Percentiles rank a stretch among this genome's conserved stretches.
These are phyloP conservation scores for Musca domestica DNA, from an alignment of 1,140 invertebrate species.

Conservation along the genomic window DNA sequence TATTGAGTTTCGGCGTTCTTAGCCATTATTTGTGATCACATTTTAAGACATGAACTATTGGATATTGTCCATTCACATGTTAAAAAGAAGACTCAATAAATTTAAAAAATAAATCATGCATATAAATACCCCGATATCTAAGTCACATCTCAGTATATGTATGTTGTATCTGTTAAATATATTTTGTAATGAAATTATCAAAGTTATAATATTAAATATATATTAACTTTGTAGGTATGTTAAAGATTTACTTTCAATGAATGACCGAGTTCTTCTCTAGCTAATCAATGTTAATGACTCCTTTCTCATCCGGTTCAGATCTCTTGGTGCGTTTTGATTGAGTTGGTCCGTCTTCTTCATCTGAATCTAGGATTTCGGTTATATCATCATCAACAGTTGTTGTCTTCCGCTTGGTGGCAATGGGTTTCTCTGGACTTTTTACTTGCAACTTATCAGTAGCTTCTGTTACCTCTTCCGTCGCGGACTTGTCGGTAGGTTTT, in stretches of 20 bases:
- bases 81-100: too few species aligned
- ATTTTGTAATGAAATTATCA: background rate
- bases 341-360: slow-evolving; percentile 51
- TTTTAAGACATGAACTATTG: too few species aligned
- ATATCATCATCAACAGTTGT: slow-evolving; percentile 47
- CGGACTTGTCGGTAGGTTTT: background rate
- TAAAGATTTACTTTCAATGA: background rate
- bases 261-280: background rate
- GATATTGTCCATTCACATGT: too few species aligned
- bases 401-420: slow-evolving; percentile 38
- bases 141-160: too few species aligned
- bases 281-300: slow-evolving; percentile 43
- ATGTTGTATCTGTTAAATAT: too few species aligned
- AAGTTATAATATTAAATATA: background rate
- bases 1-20: too few species aligned
- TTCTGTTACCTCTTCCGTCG: slow-evolving; percentile 7
- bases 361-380: slow-evolving; percentile 43
- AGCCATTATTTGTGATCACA: too few species aligned
- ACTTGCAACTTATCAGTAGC: slow-evolving; percentile 24
- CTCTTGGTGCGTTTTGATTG: slow-evolving; percentile 49
- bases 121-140: too few species aligned
- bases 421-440: slow-evolving; percentile 10
- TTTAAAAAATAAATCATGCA: too few species aligned
- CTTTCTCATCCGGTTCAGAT: slow-evolving; percentile 6
- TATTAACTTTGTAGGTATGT: background rate